phyloP scores from a whole-genome alignment of 2,797 vertebrate genomes.

The Leptatherina wallacei region DNA sequence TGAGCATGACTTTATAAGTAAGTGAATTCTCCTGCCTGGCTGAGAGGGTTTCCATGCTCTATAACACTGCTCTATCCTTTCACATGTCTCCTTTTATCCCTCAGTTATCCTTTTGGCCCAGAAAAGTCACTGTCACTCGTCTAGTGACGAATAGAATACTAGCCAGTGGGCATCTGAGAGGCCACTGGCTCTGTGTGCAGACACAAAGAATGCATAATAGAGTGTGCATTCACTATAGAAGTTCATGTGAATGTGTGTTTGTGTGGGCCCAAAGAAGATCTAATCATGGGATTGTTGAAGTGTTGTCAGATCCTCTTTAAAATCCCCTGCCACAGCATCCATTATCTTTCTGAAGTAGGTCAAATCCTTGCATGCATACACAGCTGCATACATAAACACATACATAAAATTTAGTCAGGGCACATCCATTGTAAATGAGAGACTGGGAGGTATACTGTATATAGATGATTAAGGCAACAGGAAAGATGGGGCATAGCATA shows the following conservation, averaged over 20 bases:
- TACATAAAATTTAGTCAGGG: conserved; percentile 6
- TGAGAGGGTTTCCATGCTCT: conserved; percentile 67
- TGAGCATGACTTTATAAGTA: conserved; percentile 57
- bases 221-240: conserved; percentile 4
- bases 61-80: conserved; percentile 19
- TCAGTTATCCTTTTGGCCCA: conserved; percentile 57
- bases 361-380: conserved; percentile 12
- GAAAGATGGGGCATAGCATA: background rate
- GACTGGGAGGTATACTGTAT: conserved; percentile 11
- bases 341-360: conserved; percentile 25
- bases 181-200: conserved; percentile 15
- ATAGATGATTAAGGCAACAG: background rate
- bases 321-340: conserved; percentile 1
- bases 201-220: conserved; percentile 13
- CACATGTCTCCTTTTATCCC: conserved; percentile 16
- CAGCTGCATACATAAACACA: conserved; percentile 9
- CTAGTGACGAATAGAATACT: conserved; percentile 25
- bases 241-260: background rate
- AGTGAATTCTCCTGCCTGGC: conserved; percentile 54
- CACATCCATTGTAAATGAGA: conserved; percentile 61
- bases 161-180: conserved; percentile 35
- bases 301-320: conserved; percentile 13
- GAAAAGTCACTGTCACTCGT: conserved; percentile 66
- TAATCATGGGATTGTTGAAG: conserved; percentile 1
- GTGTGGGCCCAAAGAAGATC: background rate